These are phyloP conservation scores for Copidosoma aretas DNA, from an alignment of 2,888 invertebrate genomes.

Conservation along the genomic window DNA sequence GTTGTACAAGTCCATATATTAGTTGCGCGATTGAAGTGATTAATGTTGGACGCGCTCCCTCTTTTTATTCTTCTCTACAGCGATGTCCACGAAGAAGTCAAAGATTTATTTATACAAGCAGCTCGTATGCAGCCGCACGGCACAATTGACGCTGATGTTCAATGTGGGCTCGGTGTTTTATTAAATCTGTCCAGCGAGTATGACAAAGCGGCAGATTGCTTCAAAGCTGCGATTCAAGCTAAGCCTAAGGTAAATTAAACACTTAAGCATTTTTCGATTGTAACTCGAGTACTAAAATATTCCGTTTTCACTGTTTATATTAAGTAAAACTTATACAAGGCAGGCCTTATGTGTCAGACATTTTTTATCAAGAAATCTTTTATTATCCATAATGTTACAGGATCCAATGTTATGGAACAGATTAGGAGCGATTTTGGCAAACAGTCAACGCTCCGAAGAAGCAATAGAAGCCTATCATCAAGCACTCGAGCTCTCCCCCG, in stretches of 20 bases:
- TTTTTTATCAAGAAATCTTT: not conserved
- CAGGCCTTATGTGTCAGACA: too few relatives aligned
- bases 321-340: not conserved
- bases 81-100: conserved; percentile 70
- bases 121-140: conserved; percentile 76
- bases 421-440: conserved; percentile 95
- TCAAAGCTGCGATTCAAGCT: conserved; percentile 85
- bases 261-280: not conserved
- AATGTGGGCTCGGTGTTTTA: conserved; percentile 92
- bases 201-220: conserved; percentile 96
- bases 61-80: conserved; percentile 53
- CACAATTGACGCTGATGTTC: conserved; percentile 86
- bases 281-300: not conserved
- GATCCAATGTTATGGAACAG: conserved; percentile 97
- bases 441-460: conserved; percentile 92
- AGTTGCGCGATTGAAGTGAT: conserved; percentile 6
- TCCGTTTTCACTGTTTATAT: not conserved
- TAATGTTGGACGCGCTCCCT: not conserved
- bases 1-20: not conserved
- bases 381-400: conserved; percentile 58
- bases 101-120: conserved; percentile 78
- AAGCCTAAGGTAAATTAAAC: conserved; percentile 71
- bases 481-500: conserved; percentile 90
- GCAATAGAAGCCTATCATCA: conserved; percentile 95
- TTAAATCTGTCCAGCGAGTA: conserved; percentile 94